Evolutionary conservation across 1,140 invertebrate genomes (phyloP).

Genomic region (Spodoptera frugiperda): DNA sequence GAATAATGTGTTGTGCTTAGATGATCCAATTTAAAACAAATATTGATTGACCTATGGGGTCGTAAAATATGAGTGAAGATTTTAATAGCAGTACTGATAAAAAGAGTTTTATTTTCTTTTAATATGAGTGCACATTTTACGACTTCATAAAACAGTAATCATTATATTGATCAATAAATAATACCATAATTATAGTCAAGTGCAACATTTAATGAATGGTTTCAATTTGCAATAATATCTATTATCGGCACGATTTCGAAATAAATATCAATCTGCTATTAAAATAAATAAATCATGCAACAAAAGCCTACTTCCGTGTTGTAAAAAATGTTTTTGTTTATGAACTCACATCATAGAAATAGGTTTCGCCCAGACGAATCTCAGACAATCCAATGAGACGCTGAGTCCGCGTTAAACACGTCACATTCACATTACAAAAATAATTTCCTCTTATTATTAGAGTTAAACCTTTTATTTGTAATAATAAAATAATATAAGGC

Average conservation of each 20-base stretch:
- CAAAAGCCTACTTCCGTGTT: background rate
- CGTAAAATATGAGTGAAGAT: too few relatives aligned
- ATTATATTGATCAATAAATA: too few relatives aligned
- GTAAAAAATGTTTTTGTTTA: background rate
- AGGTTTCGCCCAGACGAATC: slow-evolving; percentile 56
- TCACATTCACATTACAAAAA: slow-evolving; percentile 59
- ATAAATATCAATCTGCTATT: background rate
- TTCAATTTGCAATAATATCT: too few relatives aligned
- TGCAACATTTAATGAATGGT: too few relatives aligned
- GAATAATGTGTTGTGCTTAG: too few relatives aligned
- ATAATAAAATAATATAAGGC: slow-evolving; percentile 47
- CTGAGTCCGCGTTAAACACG: slow-evolving; percentile 50
- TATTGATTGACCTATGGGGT: too few relatives aligned
- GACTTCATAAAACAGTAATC: too few relatives aligned
- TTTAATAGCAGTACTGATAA: too few relatives aligned
- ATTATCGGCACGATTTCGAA: background rate
- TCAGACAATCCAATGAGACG: slow-evolving; percentile 61
- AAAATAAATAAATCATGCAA: background rate
- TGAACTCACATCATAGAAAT: slow-evolving; percentile 58
- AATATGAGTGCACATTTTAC: too few relatives aligned
- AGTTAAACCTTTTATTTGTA: slow-evolving; percentile 27
- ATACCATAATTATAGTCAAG: too few relatives aligned
- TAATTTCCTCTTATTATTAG: slow-evolving; percentile 33
- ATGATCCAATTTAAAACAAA: too few relatives aligned
- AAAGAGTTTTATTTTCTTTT: too few relatives aligned